Evolutionary conservation across 2,888 invertebrate genomes (phyloP), one percentile per base, ranked within the genome.

Genomic region (Monoplex corrugatus): DNA sequence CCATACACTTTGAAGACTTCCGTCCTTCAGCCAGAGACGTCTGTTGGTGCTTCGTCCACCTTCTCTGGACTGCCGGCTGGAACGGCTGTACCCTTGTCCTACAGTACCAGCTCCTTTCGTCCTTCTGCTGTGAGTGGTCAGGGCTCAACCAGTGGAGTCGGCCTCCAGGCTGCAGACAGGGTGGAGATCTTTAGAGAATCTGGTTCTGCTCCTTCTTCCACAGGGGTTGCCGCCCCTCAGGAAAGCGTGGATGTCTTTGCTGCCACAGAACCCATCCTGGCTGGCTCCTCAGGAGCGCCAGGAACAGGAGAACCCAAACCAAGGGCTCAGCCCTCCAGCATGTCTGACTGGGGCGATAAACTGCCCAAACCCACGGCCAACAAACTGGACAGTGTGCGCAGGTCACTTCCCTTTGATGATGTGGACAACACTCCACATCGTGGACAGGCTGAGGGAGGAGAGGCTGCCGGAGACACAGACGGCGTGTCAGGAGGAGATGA

Each of bases 401-500:
- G 93, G 86, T 94, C 94, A 8, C 90, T 94, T 28, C 92, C 94
- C 23, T 94, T 94, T 90, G 93, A 94, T 87, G 91, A 91, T 45
- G 75, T 84, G 23, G 93, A 94, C 84, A 93, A 94, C n/a, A 92
- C 93, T 5, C 89, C 92, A 3, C 38, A 72, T 5, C 91, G 87
- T 50, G 89, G 13, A 83, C 86, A 89, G 28, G 80, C 80, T 19
- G 84, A 50, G 19, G 50, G 75, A 38, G 89, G 88, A 57, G 82
- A 45, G 23, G 89, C 87, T 28, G 86, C 84, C 83, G 87, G 86
- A 32, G 57, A 10, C 5, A 32, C 2, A 6, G 57, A 63, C 13
- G 86, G 88, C 43, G 63, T 83, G 10, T 87, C 85, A 5, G 1
- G 57, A 40, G 86, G 45, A 35, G 89, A 93, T 23, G 92, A 94